These are phyloP conservation scores for Riparia riparia DNA, from an alignment of 2,113 vertebrate species.

Conservation along the genomic window DNA sequence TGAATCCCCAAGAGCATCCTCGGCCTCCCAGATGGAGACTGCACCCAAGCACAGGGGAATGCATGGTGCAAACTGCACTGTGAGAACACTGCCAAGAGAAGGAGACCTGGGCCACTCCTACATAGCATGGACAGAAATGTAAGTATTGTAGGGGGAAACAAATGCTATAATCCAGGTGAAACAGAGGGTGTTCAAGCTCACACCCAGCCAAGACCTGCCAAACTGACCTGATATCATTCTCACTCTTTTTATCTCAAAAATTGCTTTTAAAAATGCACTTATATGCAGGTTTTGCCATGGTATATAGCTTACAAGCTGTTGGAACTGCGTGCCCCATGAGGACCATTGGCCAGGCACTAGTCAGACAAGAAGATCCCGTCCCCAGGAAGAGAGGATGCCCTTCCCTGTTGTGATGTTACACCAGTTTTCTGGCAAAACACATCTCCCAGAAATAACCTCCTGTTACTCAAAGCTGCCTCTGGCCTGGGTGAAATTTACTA, in stretches of 20 bases:
- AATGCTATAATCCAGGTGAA: not conserved
- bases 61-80: not conserved
- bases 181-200: accelerated
- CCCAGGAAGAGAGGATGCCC: not conserved
- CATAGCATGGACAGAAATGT: accelerated
- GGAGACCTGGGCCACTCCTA: not conserved
- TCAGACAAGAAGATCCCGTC: not conserved
- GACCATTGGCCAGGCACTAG: not conserved
- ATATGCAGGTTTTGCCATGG: not conserved
- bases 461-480: not conserved
- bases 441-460: not conserved
- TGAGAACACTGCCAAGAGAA: not conserved
- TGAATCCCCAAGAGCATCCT: accelerated
- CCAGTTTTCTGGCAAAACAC: not conserved
- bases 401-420: accelerated
- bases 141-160: not conserved
- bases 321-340: accelerated
- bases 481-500: not conserved
- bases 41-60: accelerated
- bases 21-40: accelerated
- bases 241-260: not conserved
- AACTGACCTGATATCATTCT: not conserved
- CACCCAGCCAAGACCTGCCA: not conserved
- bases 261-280: not conserved
- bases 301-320: not conserved